phyloP scores from a whole-genome alignment of 2,113 vertebrate species.

The Sylvilagus bachmani region DNA sequence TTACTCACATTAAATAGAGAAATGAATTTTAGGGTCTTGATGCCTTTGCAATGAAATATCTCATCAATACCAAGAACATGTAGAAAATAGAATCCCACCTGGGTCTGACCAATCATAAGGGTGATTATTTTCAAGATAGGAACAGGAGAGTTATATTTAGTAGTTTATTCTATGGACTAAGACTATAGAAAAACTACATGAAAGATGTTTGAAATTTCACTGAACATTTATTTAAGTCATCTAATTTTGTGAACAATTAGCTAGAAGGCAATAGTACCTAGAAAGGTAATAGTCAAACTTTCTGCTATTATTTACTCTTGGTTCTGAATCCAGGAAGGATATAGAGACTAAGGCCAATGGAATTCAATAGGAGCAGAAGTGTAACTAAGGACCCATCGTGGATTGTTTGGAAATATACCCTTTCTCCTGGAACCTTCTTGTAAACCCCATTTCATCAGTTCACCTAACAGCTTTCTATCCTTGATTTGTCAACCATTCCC shows the following conservation, averaged over 20 bases:
- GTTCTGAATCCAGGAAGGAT: not conserved
- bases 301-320: not conserved
- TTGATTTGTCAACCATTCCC: not conserved
- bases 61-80: not conserved
- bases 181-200: not conserved
- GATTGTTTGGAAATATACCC: not conserved
- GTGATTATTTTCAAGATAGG: not conserved
- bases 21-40: not conserved
- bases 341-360: not conserved
- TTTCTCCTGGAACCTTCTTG: not conserved
- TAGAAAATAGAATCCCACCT: not conserved
- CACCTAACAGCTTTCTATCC: not conserved
- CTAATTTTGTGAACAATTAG: not conserved
- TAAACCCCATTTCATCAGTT: not conserved
- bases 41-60: not conserved
- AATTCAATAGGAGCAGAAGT: not conserved
- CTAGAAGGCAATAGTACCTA: too few species aligned
- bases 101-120: too few species aligned
- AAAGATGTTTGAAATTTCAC: conserved; percentile 17
- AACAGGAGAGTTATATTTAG: not conserved
- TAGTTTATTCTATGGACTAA: not conserved
- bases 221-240: not conserved
- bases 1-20: not conserved
- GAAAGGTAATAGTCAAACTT: not conserved
- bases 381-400: not conserved